Evolutionary conservation across 2,888 invertebrate species (phyloP).

Genomic region (Nasonovia ribisnigri): DNA sequence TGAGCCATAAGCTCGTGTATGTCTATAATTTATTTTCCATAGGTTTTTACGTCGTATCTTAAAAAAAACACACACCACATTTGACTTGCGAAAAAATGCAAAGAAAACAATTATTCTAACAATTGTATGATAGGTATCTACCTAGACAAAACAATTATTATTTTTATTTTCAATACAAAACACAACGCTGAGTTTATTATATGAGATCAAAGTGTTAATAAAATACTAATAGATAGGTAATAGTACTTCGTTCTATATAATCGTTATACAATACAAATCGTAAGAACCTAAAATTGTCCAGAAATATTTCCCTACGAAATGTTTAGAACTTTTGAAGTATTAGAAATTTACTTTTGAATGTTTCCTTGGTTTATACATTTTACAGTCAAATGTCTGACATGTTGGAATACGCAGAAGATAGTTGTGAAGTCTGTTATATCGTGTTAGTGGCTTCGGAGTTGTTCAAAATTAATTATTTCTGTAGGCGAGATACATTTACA

Average conservation of each 20-base stretch:
- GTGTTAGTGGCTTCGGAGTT: not conserved
- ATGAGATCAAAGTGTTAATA: not conserved
- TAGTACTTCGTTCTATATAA: not conserved
- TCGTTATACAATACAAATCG: not conserved
- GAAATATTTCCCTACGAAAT: not conserved
- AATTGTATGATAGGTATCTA: not conserved
- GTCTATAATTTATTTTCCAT: not conserved
- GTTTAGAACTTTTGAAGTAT: not conserved
- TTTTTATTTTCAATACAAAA: not conserved
- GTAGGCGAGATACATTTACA: too few species aligned
- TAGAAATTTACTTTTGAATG: not conserved
- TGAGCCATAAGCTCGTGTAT: not conserved
- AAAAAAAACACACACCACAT: not conserved
- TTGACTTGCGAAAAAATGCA: not conserved
- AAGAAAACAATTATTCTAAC: not conserved
- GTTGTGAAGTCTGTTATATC: not conserved
- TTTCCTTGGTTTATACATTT: not conserved
- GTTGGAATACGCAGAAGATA: not conserved
- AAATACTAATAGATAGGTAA: not conserved
- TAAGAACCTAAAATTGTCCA: not conserved
- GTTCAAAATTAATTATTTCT: not conserved
- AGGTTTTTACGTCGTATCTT: not conserved
- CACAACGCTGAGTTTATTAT: not conserved
- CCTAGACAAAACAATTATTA: not conserved
- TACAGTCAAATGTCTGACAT: not conserved